Evolutionary conservation across 2,113 vertebrate species (phyloP).

Genomic region (Progne subis): DNA sequence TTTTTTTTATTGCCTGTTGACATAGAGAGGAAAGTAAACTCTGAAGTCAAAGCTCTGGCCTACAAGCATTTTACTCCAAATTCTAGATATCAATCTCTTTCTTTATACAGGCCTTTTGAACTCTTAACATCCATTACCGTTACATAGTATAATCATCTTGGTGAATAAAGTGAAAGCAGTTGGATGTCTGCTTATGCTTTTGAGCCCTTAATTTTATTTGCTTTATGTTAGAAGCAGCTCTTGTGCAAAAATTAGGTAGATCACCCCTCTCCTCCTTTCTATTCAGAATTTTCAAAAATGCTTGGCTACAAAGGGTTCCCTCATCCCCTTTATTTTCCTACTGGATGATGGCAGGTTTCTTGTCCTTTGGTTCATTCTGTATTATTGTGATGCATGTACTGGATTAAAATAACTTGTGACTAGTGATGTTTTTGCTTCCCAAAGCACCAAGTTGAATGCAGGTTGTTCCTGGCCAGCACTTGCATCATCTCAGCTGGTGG

Average conservation of each 20-base stretch:
- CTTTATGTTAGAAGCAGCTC: neutral
- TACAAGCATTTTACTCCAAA: neutral
- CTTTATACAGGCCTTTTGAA: neutral
- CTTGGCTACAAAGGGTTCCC: neutral
- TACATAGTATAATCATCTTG: neutral
- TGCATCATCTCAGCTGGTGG: neutral
- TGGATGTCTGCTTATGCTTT: neutral
- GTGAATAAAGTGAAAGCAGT: neutral
- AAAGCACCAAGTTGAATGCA: rapidly evolving
- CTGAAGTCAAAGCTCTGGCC: neutral
- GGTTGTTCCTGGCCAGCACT: neutral
- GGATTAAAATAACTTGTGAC: neutral
- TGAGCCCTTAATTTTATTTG: neutral
- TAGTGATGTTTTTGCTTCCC: neutral
- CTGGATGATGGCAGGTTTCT: neutral
- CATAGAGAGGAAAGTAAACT: neutral
- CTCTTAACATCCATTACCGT: neutral
- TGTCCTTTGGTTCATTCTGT: neutral
- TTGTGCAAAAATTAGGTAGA: neutral
- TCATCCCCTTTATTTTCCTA: neutral
- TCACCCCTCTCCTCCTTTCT: neutral
- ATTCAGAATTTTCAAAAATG: neutral
- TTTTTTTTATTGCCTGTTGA: neutral
- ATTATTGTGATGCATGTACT: neutral
- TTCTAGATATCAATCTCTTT: neutral